Evolutionary conservation across 2,797 vertebrate genomes (phyloP).

Genomic region (Lithobates pipiens): DNA sequence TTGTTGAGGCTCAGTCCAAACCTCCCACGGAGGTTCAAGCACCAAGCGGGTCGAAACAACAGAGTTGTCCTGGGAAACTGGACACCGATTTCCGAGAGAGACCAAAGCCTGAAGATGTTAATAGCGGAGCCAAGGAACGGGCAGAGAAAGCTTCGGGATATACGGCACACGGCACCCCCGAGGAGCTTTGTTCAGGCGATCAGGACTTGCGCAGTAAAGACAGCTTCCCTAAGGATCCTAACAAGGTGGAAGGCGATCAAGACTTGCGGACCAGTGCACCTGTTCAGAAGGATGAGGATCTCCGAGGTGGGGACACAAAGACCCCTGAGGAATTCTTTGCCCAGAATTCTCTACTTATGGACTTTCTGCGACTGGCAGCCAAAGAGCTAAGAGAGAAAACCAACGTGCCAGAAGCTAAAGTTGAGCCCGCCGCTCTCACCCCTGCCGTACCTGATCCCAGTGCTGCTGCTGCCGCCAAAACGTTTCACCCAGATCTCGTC

Average conservation of each 20-base stretch:
- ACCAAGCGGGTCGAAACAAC: background rate
- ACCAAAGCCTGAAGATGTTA: background rate
- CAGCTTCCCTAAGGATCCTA: background rate
- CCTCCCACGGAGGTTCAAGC: background rate
- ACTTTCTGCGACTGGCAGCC: constrained; percentile 68
- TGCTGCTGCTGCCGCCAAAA: constrained; percentile 70
- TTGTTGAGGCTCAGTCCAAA: background rate
- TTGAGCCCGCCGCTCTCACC: constrained; percentile 64
- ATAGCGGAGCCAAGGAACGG: background rate
- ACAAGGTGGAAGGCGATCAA: background rate
- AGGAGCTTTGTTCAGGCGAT: constrained; percentile 3
- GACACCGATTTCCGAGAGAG: constrained; percentile 44
- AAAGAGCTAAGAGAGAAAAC: constrained; percentile 71
- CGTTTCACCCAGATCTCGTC: constrained; percentile 62
- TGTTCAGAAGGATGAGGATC: constrained; percentile 79
- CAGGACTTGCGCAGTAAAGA: constrained; percentile 49
- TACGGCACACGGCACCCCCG: background rate
- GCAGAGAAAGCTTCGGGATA: background rate
- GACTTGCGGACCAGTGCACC: constrained; percentile 16
- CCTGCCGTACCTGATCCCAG: constrained; percentile 66
- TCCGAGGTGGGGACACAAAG: constrained; percentile 81
- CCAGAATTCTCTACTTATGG: constrained; percentile 70
- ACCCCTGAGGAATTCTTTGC: constrained; percentile 76
- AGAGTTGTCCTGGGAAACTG: background rate
- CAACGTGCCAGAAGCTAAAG: constrained; percentile 71